Evolutionary conservation across 1,140 invertebrate species (phyloP), one percentile per base, ranked within the genome.

Genomic region (Hylaeus anthracinus): DNA sequence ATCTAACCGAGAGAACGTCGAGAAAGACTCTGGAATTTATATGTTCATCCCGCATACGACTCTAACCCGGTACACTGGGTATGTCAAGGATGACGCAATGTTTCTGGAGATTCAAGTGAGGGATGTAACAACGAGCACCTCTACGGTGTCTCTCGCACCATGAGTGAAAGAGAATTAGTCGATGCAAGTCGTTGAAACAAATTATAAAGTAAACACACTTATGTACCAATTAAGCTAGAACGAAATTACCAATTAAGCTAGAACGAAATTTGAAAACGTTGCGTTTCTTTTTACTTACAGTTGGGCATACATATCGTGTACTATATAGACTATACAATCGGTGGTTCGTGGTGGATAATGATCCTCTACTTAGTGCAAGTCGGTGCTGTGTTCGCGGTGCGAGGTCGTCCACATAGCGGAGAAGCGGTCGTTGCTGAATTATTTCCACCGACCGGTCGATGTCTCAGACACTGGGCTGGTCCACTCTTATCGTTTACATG

Each of bases 311-410:
- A 95, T 78, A 95, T 98, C 5, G 95, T 98, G 0, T 97, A 98
- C 90, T 97, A 97, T 89, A 91, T 98, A 87, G 98, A 98, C 90
- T 97, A 97, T 88, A 95, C 96, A 60, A 93, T 98, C 82, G 96
- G 96, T 26, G 97, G 97, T 6, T 94, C 95, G 1, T 98, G 98
- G 97, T 98, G 97, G 96, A 95, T 98, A 53, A 96, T 97, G 90
- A 94, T 96, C 56, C 93, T 98, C 64, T 97, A 98, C 89, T 93
- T 97, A 14, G 91, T 96, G 15, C 95, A 97, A 93, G 95, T 97
- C 41, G 95, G 95, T 79, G 97, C 96, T 39, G 95, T 98, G 58
- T 97, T 98, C 89, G 95, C 97, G 87, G 96, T 98, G 8, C 94
- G 97, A 45, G 97, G 97, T 8, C 95, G 96, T 41, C 97, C 97